Base-by-base conservation (phyloP, 37 sponge, comb jelly and placozoan genomes). In the Tethya wilhelma region DNA sequence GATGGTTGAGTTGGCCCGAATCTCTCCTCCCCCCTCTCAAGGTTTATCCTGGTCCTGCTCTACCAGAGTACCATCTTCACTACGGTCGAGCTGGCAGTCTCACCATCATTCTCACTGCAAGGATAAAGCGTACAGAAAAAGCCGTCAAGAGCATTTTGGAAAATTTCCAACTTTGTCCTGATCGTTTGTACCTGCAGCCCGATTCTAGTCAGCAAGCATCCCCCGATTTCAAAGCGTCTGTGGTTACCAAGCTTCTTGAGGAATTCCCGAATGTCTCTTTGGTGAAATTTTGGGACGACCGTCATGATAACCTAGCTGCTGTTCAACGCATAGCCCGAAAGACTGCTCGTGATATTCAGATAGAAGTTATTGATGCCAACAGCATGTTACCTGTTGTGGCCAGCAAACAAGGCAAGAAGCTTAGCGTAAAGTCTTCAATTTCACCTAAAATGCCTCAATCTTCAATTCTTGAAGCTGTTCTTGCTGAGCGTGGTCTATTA, bases 241-340 rank as follows among this genome's bases (percentile, higher is more conserved):
- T 56, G n/a, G 72, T 95, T 2, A 58, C 73, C 60, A 26, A 83
- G 43, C 71, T 95, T 0, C 58, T 95, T 26, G 57, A 56, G 4
- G 68, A 85, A 53, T 79, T 68, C 56, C 90, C 88, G 0, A 20
- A 76, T 29, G 79, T 87, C 20, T 31, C 30, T n/a, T 37, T 65
- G 30, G 80, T 95, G 28, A 89, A 91, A 49, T 62, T 95, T 37
- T 95, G 93, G 89, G 96, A 95, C 44, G 96, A 95, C 62, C 37
- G 68, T 41, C 67, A 64, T 25, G 87, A 85, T 34, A 92, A 91
- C 34, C 67, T 95, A 14, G 59, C 74, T 14, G 89, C 80, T 30
- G 67, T 95, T 26, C 69, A 80, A 4, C 49, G 59, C 0, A 43
- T 95, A 30, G 69, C 93, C 12, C 8, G 38, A 46, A 56, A 32